Percentiles rank a stretch among this genome's conserved stretches.
These are phyloP conservation scores for Polypterus bichir DNA, from an alignment of 2,113 vertebrate genomes.

Conservation along the genomic window DNA sequence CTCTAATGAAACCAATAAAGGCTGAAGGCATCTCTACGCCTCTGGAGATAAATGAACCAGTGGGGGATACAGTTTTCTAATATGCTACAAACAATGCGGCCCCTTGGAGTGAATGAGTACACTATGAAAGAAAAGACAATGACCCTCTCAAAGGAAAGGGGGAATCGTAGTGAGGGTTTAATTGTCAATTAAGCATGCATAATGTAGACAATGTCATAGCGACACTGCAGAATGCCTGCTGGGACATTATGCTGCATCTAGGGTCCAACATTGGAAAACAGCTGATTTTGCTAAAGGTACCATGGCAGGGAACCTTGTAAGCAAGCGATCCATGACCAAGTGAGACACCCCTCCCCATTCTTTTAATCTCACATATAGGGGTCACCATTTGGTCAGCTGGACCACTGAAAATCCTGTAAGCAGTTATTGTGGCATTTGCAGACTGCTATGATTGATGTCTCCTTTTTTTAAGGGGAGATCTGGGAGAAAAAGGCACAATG, in stretches of 20 bases:
- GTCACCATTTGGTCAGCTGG: conserved; percentile 54
- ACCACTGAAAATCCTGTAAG: conserved; percentile 17
- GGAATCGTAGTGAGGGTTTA: conserved; percentile 71
- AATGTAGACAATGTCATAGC: conserved; percentile 78
- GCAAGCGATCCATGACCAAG: conserved; percentile 58
- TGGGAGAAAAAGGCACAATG: too few species aligned
- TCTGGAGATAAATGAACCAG: conserved; percentile 81
- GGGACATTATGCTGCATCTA: conserved; percentile 69
- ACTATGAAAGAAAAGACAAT: conserved; percentile 56
- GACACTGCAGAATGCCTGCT: conserved; percentile 70
- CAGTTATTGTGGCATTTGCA: too few species aligned
- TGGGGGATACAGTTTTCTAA: conserved; percentile 67
- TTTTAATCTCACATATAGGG: conserved; percentile 21
- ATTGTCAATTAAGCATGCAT: conserved; percentile 98
- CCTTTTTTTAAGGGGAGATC: too few species aligned
- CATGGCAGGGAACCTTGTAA: conserved; percentile 83
- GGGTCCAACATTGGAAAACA: conserved; percentile 80
- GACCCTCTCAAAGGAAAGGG: conserved; percentile 69
- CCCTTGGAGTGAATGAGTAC: conserved; percentile 55
- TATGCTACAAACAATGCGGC: conserved; percentile 74
- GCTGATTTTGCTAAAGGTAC: conserved; percentile 86
- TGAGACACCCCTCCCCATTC: conserved; percentile 24
- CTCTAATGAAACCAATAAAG: conserved; percentile 46
- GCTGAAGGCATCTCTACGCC: conserved; percentile 45
- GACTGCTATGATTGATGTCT: too few species aligned